Base-by-base conservation (phyloP, 2,888 invertebrate species). In the Caenorhabditis plicata region DNA sequence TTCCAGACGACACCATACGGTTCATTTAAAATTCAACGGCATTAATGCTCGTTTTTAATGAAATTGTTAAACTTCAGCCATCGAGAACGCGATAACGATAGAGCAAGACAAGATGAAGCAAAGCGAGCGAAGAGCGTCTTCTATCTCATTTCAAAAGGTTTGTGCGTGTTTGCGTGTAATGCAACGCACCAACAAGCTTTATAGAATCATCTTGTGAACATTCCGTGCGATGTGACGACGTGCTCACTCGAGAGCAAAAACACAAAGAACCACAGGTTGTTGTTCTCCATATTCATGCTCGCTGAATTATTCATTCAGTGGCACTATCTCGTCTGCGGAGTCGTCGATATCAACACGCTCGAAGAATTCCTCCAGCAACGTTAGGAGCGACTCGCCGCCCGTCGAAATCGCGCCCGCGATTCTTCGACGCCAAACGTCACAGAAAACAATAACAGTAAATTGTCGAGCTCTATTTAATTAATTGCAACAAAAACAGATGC, bases 321-420 rank as follows among this genome's bases (percentile, higher is more conserved):
- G 29, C n/a, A 54, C 48, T 15, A 54, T 44, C 48, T 42, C 22
- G n/a, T 11, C 27, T 7, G 19, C 15, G 1, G 25, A 29, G n/a
- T n/a, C n/a, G n/a, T n/a, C n/a, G n/a, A n/a, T n/a, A n/a, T n/a
- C n/a, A n/a, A n/a, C 65, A 4, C 48, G 65, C 9, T 68, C 68
- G 3, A 60, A 65, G 31, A 68, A 65, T 23, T 68, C 68, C n/a
- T 63, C 63, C 29, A 60, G n/a, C n/a, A n/a, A 63, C 32, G 65
- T 64, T 42, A 50, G 64, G 23, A 54, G 48, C 27, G 48, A 46
- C 31, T 63, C 62, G 11, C 68, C 68, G 5, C 68, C 68, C 1
- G 31, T 35, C 0, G 47, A 38, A 8, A 31, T 48, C 1, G 65
- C 68, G 7, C 68, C 68, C 13, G 9, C n/a, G 2, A 43, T 54